Evolutionary conservation across 2,113 vertebrate genomes (phyloP).

Genomic region (Psammodynastes pulverulentus): DNA sequence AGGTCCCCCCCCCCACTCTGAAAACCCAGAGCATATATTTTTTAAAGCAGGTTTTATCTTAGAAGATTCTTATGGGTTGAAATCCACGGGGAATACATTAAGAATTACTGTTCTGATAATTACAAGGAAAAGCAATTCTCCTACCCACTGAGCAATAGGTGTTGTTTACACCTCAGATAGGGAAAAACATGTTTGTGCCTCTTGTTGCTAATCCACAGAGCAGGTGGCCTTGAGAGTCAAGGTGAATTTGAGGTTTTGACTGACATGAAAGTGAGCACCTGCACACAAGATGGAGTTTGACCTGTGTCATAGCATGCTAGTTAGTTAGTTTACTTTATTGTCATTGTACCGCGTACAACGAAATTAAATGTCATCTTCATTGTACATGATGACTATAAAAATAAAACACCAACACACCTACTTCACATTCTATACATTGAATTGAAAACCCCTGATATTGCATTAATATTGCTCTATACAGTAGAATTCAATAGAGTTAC

Average conservation of each 20-base stretch:
- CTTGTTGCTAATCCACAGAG: not conserved
- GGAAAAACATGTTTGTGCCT: not conserved
- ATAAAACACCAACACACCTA: no score
- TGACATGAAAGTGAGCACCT: no score
- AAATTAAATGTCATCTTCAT: no score
- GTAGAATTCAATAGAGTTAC: no score
- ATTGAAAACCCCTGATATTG: no score
- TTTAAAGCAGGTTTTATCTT: not conserved
- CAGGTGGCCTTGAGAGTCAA: not conserved
- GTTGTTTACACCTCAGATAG: not conserved
- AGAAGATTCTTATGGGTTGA: not conserved
- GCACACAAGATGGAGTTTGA: not conserved
- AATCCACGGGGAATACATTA: not conserved
- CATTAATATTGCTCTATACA: no score
- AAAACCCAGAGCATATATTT: not conserved
- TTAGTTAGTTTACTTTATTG: no score
- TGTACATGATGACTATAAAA: no score
- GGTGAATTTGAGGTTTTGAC: not conserved
- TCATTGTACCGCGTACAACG: no score
- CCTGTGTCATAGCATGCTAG: no score
- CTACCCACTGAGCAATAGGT: not conserved
- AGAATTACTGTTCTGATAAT: not conserved
- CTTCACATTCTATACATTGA: no score
- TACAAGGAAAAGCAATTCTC: not conserved
- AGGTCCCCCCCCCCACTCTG: accelerated